These are phyloP conservation scores for Automeris io DNA, from an alignment of 2,888 invertebrate genomes.

Conservation along the genomic window DNA sequence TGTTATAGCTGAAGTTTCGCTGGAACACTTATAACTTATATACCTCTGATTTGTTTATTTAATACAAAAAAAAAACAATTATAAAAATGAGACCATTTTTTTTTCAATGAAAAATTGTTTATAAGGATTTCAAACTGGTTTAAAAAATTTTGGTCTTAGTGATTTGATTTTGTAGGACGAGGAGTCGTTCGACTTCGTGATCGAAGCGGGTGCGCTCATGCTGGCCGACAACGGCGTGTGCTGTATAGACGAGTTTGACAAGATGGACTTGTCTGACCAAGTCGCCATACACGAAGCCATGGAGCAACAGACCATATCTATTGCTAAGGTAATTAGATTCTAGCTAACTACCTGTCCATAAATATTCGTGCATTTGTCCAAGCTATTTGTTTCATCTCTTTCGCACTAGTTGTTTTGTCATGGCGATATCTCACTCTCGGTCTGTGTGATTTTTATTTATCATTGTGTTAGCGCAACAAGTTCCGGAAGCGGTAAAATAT, in stretches of 20 bases:
- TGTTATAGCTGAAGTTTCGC: too few species aligned
- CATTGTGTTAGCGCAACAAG: too few species aligned
- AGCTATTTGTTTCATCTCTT: too few species aligned
- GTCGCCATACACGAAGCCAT: slow-evolving; percentile 99
- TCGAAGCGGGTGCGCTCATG: slow-evolving; percentile 99
- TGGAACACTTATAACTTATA: not conserved
- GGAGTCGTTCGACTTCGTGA: slow-evolving; percentile 98
- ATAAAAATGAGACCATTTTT: too few species aligned
- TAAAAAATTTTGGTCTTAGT: not conserved
- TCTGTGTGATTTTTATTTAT: too few species aligned
- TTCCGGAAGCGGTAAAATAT: too few species aligned
- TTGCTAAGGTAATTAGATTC: slow-evolving; percentile 85
- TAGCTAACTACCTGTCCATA: not conserved
- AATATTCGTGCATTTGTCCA: too few species aligned
- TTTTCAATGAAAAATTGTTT: not conserved
- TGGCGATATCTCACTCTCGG: too few species aligned
- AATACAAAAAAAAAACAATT: too few species aligned
- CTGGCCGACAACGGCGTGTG: slow-evolving; percentile 99
- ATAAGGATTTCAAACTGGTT: not conserved
- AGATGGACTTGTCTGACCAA: slow-evolving; percentile 98
- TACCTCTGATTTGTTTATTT: too few species aligned
- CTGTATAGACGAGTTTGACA: slow-evolving; percentile 99
- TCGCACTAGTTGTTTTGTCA: too few species aligned
- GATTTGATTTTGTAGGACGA: slow-evolving; percentile 82
- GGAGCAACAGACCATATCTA: slow-evolving; percentile 99